A percentile compares a stretch with the other conserved stretches of the same genome.
phyloP scores from a whole-genome alignment of 2,113 vertebrate genomes.

The Gracilinanus agilis region DNA sequence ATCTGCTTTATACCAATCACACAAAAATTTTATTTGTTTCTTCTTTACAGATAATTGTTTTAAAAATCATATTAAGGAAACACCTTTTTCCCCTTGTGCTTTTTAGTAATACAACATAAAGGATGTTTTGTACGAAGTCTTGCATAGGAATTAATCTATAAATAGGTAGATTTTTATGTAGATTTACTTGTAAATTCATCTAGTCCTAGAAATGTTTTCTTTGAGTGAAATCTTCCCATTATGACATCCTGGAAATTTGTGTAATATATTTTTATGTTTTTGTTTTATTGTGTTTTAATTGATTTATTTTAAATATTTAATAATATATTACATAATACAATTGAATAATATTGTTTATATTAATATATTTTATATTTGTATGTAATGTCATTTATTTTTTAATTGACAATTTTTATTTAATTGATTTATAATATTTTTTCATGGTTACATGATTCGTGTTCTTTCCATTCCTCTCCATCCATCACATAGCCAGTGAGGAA shows the following conservation, averaged over 20 bases:
- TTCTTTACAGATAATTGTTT: neutral
- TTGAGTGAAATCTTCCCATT: neutral
- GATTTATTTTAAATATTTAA: too few relatives aligned
- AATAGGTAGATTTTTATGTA: neutral
- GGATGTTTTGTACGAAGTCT: neutral
- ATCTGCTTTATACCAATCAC: neutral
- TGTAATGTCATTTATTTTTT: too few relatives aligned
- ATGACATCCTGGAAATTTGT: neutral
- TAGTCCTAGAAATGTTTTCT: neutral
- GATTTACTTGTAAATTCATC: neutral
- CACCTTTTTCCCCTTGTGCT: neutral
- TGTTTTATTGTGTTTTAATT: too few relatives aligned
- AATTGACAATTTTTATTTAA: too few relatives aligned
- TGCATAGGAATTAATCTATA: neutral
- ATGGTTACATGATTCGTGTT: too few relatives aligned
- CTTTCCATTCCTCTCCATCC: too few relatives aligned
- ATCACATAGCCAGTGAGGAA: too few relatives aligned
- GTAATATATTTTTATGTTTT: too few relatives aligned
- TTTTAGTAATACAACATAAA: neutral
- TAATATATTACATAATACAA: too few relatives aligned
- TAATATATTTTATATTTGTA: too few relatives aligned
- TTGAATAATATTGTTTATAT: too few relatives aligned
- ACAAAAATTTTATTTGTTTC: neutral
- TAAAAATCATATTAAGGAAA: neutral
- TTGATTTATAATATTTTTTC: too few relatives aligned